Evolutionary conservation across 2,113 vertebrate species (phyloP).

Genomic region (Apus apus): DNA sequence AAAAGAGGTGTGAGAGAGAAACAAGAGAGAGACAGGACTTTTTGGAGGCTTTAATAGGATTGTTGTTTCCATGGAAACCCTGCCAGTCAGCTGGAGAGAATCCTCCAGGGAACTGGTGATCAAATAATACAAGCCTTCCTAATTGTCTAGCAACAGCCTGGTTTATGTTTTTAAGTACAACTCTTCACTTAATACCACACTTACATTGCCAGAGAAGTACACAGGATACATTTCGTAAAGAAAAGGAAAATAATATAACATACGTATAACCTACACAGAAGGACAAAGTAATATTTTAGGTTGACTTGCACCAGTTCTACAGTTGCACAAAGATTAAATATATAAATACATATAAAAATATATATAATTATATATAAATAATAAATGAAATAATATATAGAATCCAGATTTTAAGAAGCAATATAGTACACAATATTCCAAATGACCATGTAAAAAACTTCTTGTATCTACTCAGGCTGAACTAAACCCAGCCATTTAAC

Average conservation of each 20-base stretch:
- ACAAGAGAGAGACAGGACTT: neutral
- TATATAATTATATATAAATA: neutral
- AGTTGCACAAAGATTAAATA: neutral
- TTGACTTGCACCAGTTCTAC: neutral
- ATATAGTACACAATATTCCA: neutral
- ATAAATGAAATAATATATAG: too few species aligned
- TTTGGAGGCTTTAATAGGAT: neutral
- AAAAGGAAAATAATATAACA: neutral
- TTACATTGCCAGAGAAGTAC: neutral
- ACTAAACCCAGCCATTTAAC: neutral
- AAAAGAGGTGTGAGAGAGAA: neutral
- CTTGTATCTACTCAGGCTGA: neutral
- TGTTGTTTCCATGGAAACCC: conserved; percentile 28
- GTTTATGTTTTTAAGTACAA: neutral
- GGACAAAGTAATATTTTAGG: neutral
- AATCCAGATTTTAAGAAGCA: neutral
- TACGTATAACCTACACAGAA: neutral
- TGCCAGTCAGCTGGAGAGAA: neutral
- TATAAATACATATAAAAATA: neutral
- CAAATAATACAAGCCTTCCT: neutral
- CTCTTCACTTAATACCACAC: neutral
- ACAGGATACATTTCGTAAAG: neutral
- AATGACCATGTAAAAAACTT: neutral
- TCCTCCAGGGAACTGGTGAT: neutral
- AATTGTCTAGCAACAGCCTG: neutral